Conservation (phyloP, 2,797 vertebrate genomes). For the Ctenopoma kingsleyae region DNA sequence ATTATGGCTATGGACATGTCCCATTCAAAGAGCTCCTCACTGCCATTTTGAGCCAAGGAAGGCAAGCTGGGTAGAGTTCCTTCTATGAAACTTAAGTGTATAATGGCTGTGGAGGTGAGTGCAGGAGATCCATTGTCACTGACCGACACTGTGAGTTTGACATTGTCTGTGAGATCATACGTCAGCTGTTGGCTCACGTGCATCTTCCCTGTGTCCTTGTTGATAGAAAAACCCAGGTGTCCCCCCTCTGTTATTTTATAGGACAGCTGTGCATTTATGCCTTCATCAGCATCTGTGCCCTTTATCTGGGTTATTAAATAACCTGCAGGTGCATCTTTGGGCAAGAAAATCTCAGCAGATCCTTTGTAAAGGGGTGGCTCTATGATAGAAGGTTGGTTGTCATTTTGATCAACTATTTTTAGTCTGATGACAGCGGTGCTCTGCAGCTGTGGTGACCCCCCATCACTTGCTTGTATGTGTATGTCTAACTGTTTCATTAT, state of each 20-base stretch:
- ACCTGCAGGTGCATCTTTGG: constrained; percentile 88
- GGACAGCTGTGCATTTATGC: constrained; percentile 89
- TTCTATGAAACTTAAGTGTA: constrained; percentile 90
- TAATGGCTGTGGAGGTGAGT: constrained; percentile 88
- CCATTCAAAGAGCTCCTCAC: constrained; percentile 87
- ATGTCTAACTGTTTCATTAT: constrained; percentile 91
- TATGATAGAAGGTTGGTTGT: constrained; percentile 90
- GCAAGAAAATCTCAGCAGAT: constrained; percentile 90
- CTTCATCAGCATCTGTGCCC: constrained; percentile 92
- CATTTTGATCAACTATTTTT: constrained; percentile 94
- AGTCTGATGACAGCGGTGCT: constrained; percentile 90
- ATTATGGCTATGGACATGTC: constrained; percentile 93
- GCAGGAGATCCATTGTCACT: constrained; percentile 90
- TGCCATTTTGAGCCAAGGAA: constrained; percentile 81
- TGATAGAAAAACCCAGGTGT: constrained; percentile 89
- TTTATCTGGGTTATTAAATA: constrained; percentile 91
- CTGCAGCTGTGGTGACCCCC: constrained; percentile 92
- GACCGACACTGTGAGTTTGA: constrained; percentile 87
- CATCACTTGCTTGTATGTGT: constrained; percentile 91
- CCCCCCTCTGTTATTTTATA: constrained; percentile 89
- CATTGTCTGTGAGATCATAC: constrained; percentile 87
- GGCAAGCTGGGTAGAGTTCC: constrained; percentile 85
- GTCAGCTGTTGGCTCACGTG: constrained; percentile 88
- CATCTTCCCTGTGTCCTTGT: constrained; percentile 91
- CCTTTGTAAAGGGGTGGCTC: constrained; percentile 90